Base-by-base conservation (phyloP, 2,113 vertebrate species). In the Polypterus senegalus region DNA sequence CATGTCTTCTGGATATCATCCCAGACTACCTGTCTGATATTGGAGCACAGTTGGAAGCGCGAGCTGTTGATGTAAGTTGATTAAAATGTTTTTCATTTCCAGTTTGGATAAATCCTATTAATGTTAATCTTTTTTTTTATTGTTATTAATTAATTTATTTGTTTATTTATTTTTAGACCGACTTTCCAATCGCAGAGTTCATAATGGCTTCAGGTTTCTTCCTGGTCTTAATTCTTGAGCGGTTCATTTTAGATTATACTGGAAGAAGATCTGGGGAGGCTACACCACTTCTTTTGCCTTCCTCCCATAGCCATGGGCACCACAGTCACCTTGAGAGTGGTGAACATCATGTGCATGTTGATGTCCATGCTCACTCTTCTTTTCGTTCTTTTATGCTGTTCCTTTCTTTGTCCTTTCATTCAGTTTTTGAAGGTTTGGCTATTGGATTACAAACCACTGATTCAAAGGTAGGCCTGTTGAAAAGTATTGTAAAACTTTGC, bases 151-250 rank as follows among this genome's bases (percentile, higher is more conserved):
- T 53, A 7, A 49, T 9, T 9, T 9, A 46, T 6, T 46, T 59
- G 46, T 54, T 54, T 54, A 7, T 59, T n/a, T 8, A 47, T 51
- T 61, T 7, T 3, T 61, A 89, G 83, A 70, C 61, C 49, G 69
- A 66, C 59, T 92, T 89, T 61, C 90, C 91, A 4, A 65, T 86
- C 1, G 79, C 88, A 43, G 88, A 92, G 72, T 91, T 94, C 64
- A 69, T 91, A 80, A 85, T 94, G 60, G 91, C 89, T 2, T 65
- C 77, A 1, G 91, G 92, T 63, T 95, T 93, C 79, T 91, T 94
- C 78, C 67, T 70, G 0, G 86, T 93, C 67, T 89, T 93, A 67
- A 74, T 92, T 5, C n/a, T 93, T 62, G 92, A 94, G 80, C 84
- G 86, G 2, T 54, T 90, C 3, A 84, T 88, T 4, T 67, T 88